A percentile compares a stretch with the other conserved stretches of the same genome.
phyloP scores from a whole-genome alignment of 2,888 invertebrate species.

The Chalcis sispes region DNA sequence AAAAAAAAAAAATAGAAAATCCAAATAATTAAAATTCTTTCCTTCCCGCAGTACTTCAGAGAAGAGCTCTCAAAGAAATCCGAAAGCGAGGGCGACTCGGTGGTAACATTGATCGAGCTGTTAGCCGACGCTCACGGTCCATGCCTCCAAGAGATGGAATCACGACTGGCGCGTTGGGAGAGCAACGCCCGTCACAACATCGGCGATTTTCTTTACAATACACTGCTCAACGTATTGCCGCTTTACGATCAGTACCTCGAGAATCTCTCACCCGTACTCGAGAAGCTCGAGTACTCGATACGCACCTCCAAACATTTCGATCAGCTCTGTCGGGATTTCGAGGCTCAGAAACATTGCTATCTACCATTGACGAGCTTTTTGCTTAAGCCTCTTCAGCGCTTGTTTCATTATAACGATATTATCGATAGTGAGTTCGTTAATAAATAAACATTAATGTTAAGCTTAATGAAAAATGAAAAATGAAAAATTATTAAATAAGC shows the following conservation, averaged over 20 bases:
- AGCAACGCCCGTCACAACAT: constrained; percentile 81
- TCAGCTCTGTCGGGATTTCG: constrained; percentile 85
- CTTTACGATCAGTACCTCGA: constrained; percentile 85
- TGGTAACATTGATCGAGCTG: constrained; percentile 81
- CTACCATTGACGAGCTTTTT: constrained; percentile 90
- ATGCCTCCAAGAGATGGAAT: constrained; percentile 87
- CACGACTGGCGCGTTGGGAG: constrained; percentile 86
- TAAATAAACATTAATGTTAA: background rate
- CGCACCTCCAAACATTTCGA: constrained; percentile 84
- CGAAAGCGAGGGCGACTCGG: constrained; percentile 80
- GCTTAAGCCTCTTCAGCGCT: constrained; percentile 88
- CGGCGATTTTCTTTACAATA: constrained; percentile 86
- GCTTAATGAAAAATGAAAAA: too few species aligned
- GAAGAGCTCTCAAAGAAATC: constrained; percentile 83
- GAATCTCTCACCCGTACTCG: constrained; percentile 86
- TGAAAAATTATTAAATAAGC: too few species aligned
- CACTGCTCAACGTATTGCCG: constrained; percentile 80
- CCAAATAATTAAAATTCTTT: background rate
- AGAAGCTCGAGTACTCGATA: constrained; percentile 87
- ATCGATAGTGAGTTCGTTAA: constrained; percentile 85
- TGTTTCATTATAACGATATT: constrained; percentile 89
- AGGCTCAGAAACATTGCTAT: constrained; percentile 90
- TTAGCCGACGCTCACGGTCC: constrained; percentile 89
- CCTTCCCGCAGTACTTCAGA: constrained; percentile 82
- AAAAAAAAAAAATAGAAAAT: background rate